These are phyloP conservation scores for Parasteatoda lunata DNA, from an alignment of 2,888 invertebrate genomes.

Conservation along the genomic window DNA sequence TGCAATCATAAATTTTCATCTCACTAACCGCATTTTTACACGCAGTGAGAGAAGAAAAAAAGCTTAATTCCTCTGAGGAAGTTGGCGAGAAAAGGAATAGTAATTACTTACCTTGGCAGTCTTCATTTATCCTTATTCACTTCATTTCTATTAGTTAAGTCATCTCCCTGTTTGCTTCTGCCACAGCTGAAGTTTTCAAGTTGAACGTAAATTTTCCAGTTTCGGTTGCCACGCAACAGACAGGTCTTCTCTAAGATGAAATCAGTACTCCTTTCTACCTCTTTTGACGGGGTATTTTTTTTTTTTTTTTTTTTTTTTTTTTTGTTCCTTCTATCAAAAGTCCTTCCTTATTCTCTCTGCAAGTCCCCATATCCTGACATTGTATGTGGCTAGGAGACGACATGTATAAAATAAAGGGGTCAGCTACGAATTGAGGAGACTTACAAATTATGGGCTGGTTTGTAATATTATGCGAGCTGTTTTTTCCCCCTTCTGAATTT, in stretches of 20 bases:
- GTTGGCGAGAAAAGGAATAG: neutral
- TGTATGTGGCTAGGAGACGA: too few relatives aligned
- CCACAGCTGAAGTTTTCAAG: conserved; percentile 4
- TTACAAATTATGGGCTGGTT: too few relatives aligned
- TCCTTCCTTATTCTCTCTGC: neutral
- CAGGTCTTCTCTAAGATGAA: neutral
- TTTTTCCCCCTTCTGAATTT: too few relatives aligned
- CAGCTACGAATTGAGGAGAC: neutral
- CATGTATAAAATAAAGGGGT: neutral
- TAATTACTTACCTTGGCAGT: conserved; percentile 10
- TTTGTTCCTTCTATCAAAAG: neutral
- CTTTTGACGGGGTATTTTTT: neutral
- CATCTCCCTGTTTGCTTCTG: conserved; percentile 14
- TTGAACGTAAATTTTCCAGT: conserved; percentile 23
- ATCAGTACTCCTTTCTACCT: neutral
- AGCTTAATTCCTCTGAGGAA: neutral
- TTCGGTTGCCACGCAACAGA: conserved; percentile 39
- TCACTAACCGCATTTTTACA: too few relatives aligned
- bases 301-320: neutral
- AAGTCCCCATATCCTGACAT: neutral
- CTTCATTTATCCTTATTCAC: conserved; percentile 20
- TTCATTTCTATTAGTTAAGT: conserved; percentile 1
- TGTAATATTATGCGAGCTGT: too few relatives aligned
- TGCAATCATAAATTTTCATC: too few relatives aligned
- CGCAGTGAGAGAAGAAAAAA: neutral